These are phyloP conservation scores for Brachyhypopomus gauderio DNA, from an alignment of 2,113 vertebrate species.

Conservation along the genomic window DNA sequence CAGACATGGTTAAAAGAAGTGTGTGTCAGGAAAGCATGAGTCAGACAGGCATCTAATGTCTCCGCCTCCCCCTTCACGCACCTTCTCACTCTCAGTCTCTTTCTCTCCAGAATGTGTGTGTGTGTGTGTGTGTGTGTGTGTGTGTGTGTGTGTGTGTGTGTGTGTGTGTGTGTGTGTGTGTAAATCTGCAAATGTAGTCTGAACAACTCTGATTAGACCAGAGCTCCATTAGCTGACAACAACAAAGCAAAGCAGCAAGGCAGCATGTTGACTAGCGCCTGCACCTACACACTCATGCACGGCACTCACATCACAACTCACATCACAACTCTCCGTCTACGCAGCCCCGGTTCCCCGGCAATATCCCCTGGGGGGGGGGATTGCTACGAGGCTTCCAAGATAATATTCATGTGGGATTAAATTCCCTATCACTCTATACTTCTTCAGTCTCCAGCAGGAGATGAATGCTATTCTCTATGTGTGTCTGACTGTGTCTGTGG, in stretches of 20 bases:
- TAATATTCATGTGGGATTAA: background rate
- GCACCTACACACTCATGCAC: slow-evolving; percentile 5
- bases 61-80: too few relatives aligned
- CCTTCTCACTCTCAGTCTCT: slow-evolving; percentile 53
- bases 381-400: background rate
- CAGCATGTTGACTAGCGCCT: background rate
- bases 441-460: background rate
- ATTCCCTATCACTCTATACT: background rate
- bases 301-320: background rate
- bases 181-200: slow-evolving; percentile 22
- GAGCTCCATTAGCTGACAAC: slow-evolving; percentile 36
- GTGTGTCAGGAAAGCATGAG: slow-evolving; percentile 51
- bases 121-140: background rate
- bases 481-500: background rate
- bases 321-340: slow-evolving; percentile 24
- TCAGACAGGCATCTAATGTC: slow-evolving; percentile 55
- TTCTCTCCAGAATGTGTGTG: slow-evolving; percentile 26
- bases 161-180: background rate
- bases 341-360: slow-evolving; percentile 40
- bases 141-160: background rate
- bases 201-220: slow-evolving; percentile 26
- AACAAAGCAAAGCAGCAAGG: background rate
- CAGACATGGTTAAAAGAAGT: slow-evolving; percentile 43
- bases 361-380: background rate
- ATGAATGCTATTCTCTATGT: background rate